Evolutionary conservation across 2,797 vertebrate genomes (phyloP), one percentile per base, ranked within the genome.

Genomic region (Oreochromis grahami): DNA sequence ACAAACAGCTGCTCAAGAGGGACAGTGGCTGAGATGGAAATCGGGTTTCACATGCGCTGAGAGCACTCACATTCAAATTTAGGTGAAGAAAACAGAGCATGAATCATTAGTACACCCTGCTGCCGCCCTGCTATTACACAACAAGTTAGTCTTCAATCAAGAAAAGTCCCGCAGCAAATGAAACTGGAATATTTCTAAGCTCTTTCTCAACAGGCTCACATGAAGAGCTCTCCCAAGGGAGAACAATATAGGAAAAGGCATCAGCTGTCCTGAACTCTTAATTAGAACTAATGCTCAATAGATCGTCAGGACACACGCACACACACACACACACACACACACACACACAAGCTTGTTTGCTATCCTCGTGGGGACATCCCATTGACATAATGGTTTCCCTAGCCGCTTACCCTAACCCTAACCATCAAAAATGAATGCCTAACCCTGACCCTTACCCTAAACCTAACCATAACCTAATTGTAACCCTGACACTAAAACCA

Each of bases 231-330:
- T 86, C 92, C 87, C 86, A 24, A 7, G 84, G 83, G 91, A 91
- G 63, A 19, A 43, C 63, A 50, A 79, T 43, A 82, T 58, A 85
- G 7, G 48, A 86, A 8, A 8, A 60, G n/a, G 89, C 87, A 93
- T 94, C 92, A 92, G 90, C 93, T 91, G 90, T 80, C 86, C 82
- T 56, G n/a, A 91, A 91, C 91, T 86, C 88, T 87, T 87, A 84
- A 92, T 92, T 90, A 87, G 56, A 91, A 29, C 77, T 77, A 76
- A 89, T 83, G 60, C 81, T 86, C 85, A 86, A 82, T 81, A 82
- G 48, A 90, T 85, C 41, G 76, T 80, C 76, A 89, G 29, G 9
- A 43, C 80, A 84, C 8, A 36, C 82, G 82, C 8, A 53, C 11
- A 77, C 29, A 51, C 8, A 65, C 32, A 80, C 24, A 24, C 24